Conservation (phyloP, 2,888 invertebrate genomes). For the Oxytorus armatus region DNA sequence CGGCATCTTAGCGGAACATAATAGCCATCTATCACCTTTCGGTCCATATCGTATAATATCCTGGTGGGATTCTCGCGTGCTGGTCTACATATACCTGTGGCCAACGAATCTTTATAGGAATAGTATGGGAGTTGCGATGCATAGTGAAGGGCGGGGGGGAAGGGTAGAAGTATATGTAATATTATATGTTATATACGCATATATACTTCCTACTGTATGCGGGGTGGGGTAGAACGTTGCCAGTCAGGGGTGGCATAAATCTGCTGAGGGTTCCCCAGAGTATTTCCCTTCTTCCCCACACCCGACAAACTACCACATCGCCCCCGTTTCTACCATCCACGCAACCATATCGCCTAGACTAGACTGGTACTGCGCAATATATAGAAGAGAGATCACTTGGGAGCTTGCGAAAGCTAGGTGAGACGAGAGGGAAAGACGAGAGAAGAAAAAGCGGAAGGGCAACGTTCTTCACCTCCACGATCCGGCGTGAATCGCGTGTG, state of each 20-base stretch:
- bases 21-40: slow-evolving; percentile 81
- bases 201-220: slow-evolving; percentile 53
- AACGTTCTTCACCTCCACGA: slow-evolving; percentile 46
- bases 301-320: slow-evolving; percentile 36
- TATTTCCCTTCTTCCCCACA: slow-evolving; percentile 79
- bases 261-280: slow-evolving; percentile 83
- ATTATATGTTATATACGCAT: slow-evolving; percentile 40
- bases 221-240: slow-evolving; percentile 72
- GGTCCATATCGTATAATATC: slow-evolving; percentile 82
- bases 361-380: slow-evolving; percentile 55
- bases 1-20: slow-evolving; percentile 79
- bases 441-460: slow-evolving; percentile 43
- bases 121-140: slow-evolving; percentile 59
- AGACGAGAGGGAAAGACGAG: slow-evolving; percentile 31
- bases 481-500: slow-evolving; percentile 43
- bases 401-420: slow-evolving; percentile 53
- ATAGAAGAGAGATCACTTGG: slow-evolving; percentile 52
- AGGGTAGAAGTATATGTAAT: slow-evolving; percentile 53
- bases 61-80: slow-evolving; percentile 76
- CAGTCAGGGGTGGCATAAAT: slow-evolving; percentile 82
- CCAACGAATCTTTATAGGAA: slow-evolving; percentile 56
- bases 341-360: slow-evolving; percentile 61
- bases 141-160: slow-evolving; percentile 29
- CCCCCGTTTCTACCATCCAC: slow-evolving; percentile 42
- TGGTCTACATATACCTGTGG: slow-evolving; percentile 59